Conservation (phyloP, 2,797 vertebrate species). For the Lepilemur ruficaudatus region DNA sequence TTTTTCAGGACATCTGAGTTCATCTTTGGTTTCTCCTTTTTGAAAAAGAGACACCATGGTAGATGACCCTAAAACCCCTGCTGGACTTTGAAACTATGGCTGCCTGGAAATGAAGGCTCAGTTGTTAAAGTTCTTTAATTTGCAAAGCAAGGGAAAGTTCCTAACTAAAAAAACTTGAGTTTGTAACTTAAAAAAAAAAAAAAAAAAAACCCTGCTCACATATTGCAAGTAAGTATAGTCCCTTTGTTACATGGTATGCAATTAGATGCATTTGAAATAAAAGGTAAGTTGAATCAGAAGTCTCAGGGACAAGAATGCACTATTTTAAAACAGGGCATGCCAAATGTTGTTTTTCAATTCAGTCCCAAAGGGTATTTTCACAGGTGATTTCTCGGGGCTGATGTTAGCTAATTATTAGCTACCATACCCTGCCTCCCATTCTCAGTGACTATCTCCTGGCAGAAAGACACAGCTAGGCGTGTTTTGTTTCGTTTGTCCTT, state of each 20-base stretch:
- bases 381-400: constrained; percentile 69
- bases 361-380: constrained; percentile 74
- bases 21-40: constrained; percentile 78
- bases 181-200: constrained; percentile 61
- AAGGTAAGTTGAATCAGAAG: constrained; percentile 71
- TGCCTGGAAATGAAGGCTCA: constrained; percentile 72
- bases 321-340: constrained; percentile 81
- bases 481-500: constrained; percentile 78
- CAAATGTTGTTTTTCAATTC: constrained; percentile 75
- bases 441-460: constrained; percentile 71
- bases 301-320: constrained; percentile 60
- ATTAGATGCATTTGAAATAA: constrained; percentile 81
- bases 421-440: constrained; percentile 69
- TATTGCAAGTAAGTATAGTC: constrained; percentile 79
- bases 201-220: constrained; percentile 72
- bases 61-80: constrained; percentile 75
- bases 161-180: constrained; percentile 79
- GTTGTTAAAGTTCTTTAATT: constrained; percentile 76
- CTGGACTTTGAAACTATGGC: constrained; percentile 78
- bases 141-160: constrained; percentile 77
- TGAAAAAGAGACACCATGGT: constrained; percentile 77
- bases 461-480: constrained; percentile 70
- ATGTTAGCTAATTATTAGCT: constrained; percentile 78
- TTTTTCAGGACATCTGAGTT: constrained; percentile 76
- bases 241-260: constrained; percentile 81